Percentiles rank a stretch among this genome's conserved stretches.
Conservation (phyloP, 2,113 vertebrate genomes). For the Rhipidura dahli region DNA sequence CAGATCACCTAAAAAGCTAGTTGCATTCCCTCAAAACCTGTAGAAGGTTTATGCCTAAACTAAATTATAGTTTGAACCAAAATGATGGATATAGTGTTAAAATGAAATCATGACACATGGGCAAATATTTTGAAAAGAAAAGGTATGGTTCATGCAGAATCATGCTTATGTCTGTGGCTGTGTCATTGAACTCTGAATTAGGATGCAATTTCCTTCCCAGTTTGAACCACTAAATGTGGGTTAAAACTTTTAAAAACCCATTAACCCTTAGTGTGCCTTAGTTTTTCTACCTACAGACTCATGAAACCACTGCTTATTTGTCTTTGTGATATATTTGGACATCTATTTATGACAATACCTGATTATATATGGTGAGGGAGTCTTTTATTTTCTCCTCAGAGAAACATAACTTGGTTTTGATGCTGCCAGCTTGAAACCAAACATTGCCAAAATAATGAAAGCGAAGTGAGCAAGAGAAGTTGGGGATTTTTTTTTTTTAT, state of each 20-base stretch:
- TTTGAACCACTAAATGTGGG: not conserved
- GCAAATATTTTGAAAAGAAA: not conserved
- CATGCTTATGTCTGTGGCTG: not conserved
- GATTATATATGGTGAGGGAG: not conserved
- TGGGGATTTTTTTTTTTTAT: not conserved
- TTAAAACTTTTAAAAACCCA: not conserved
- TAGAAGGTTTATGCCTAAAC: not conserved
- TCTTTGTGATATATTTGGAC: not conserved
- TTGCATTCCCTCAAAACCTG: not conserved
- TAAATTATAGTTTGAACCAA: not conserved
- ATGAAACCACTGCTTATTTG: not conserved
- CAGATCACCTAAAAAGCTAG: not conserved
- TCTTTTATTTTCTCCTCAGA: not conserved
- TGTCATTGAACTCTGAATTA: not conserved
- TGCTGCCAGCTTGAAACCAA: slow-evolving; percentile 9
- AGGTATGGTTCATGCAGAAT: not conserved
- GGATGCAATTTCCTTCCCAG: not conserved
- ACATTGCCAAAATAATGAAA: slow-evolving; percentile 16
- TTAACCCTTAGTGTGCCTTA: not conserved
- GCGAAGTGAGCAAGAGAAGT: not conserved
- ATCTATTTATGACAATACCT: not conserved
- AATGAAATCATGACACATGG: not conserved
- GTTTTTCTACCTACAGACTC: not conserved
- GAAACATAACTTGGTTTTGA: not conserved
- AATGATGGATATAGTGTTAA: not conserved